A percentile compares a stretch with the other conserved stretches of the same genome.
phyloP scores from a whole-genome alignment of 2,797 vertebrate species.

The Austrolebias charrua region DNA sequence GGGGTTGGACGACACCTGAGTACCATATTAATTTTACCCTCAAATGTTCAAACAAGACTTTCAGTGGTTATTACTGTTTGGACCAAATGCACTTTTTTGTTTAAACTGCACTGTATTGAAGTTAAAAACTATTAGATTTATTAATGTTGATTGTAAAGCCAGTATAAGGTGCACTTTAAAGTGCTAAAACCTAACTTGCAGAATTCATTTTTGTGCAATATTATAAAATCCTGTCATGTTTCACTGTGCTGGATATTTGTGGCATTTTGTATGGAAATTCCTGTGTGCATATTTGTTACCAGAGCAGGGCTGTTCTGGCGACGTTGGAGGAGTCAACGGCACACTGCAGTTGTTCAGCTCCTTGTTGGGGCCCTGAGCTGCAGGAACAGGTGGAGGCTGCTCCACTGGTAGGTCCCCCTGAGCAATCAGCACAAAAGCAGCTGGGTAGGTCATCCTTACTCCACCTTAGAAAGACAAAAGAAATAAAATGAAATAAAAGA shows the following conservation, averaged over 20 bases:
- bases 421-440: conserved; percentile 94
- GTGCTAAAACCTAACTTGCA: too few relatives aligned
- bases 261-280: not conserved
- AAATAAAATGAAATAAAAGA: not conserved
- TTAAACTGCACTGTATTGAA: too few relatives aligned
- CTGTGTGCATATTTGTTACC: conserved; percentile 74
- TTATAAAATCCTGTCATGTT: not conserved
- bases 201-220: not conserved
- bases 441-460: conserved; percentile 97
- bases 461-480: conserved; percentile 80
- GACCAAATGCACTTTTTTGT: too few relatives aligned
- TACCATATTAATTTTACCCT: too few relatives aligned
- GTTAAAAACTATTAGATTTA: too few relatives aligned
- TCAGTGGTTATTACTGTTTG: too few relatives aligned
- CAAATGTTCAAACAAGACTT: too few relatives aligned
- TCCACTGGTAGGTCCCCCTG: conserved; percentile 91
- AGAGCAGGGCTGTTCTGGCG: conserved; percentile 89
- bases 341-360: conserved; percentile 91
- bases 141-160: too few relatives aligned
- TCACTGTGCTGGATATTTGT: not conserved
- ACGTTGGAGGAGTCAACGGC: conserved; percentile 94
- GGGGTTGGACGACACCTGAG: too few relatives aligned
- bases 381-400: conserved; percentile 79
- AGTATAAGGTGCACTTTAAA: too few relatives aligned
- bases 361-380: conserved; percentile 82